A percentile compares a stretch with the other conserved stretches of the same genome.
Conservation (phyloP, 2,797 vertebrate species). For the Sebastiscus tertius region DNA sequence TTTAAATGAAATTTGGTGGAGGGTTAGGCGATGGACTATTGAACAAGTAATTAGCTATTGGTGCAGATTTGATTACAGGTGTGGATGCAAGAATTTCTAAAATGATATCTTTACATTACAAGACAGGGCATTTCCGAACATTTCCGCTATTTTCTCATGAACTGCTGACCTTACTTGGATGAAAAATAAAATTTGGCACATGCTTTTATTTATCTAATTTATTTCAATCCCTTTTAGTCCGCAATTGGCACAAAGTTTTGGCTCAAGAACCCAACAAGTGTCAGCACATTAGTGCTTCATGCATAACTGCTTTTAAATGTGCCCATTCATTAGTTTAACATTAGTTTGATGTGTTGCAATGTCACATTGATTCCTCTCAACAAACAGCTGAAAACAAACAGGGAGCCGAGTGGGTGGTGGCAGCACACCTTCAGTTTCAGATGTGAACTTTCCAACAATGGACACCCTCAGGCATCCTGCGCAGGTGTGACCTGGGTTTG, state of each 20-base stretch:
- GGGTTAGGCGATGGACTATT: not conserved
- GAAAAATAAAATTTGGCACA: not conserved
- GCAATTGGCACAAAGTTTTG: not conserved
- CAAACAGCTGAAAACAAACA: constrained; percentile 61
- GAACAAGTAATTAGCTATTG: not conserved
- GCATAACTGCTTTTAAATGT: not conserved
- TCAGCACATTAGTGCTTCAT: not conserved
- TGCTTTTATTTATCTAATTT: not conserved
- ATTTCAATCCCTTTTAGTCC: not conserved
- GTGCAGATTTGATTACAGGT: not conserved
- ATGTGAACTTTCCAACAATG: constrained; percentile 79
- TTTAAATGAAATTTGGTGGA: not conserved
- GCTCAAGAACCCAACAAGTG: not conserved
- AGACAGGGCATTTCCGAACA: not conserved
- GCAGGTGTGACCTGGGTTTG: constrained; percentile 87
- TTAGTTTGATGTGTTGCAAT: constrained; percentile 6
- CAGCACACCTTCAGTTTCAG: constrained; percentile 77
- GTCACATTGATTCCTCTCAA: constrained; percentile 27
- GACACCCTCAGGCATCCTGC: constrained; percentile 77
- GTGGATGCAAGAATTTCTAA: not conserved
- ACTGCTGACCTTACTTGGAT: not conserved
- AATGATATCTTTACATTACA: not conserved
- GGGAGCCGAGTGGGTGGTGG: constrained; percentile 59
- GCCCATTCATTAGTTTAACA: not conserved
- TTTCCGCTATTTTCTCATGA: not conserved